phyloP scores from a whole-genome alignment of 2,797 vertebrate species.

The Oophaga sylvatica region DNA sequence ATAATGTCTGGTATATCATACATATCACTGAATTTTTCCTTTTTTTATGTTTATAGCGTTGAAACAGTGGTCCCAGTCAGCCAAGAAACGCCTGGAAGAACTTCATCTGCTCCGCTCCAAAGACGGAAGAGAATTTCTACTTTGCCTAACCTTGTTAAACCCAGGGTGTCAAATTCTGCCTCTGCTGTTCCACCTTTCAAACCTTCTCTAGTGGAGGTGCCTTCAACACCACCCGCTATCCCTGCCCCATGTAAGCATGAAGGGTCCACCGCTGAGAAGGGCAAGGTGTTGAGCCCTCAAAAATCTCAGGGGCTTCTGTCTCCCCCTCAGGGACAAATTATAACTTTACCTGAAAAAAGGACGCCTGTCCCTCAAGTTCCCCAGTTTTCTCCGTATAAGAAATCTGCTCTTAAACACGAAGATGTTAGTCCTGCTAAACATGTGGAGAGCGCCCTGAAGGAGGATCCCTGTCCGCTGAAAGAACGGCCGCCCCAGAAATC shows the following conservation, averaged over 20 bases:
- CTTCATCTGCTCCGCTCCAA: conserved; percentile 73
- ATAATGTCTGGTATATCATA: not conserved
- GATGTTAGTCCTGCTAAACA: conserved; percentile 51
- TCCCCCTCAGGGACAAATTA: conserved; percentile 66
- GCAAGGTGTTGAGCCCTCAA: conserved; percentile 60
- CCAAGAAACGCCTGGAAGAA: conserved; percentile 65
- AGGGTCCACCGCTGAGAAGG: conserved; percentile 53
- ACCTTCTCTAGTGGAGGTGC: conserved; percentile 64
- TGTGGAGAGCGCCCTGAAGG: conserved; percentile 64
- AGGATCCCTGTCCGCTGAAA: conserved; percentile 65
- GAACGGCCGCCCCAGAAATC: conserved; percentile 71
- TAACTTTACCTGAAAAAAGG: conserved; percentile 70
- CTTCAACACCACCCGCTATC: conserved; percentile 56
- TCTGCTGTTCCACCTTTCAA: conserved; percentile 66
- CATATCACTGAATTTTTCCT: not conserved
- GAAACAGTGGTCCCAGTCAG: conserved; percentile 66
- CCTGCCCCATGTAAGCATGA: conserved; percentile 64
- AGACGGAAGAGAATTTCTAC: conserved; percentile 87
- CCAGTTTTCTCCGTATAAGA: conserved; percentile 71
- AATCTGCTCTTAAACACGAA: conserved; percentile 63
- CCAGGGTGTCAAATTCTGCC: conserved; percentile 74
- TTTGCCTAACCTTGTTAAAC: conserved; percentile 78
- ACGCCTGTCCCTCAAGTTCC: conserved; percentile 72
- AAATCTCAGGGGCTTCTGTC: conserved; percentile 67
- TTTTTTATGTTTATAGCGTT: conserved; percentile 70